These are phyloP conservation scores for Proterorhinus semilunaris DNA, from an alignment of 2,113 vertebrate genomes.

Conservation along the genomic window DNA sequence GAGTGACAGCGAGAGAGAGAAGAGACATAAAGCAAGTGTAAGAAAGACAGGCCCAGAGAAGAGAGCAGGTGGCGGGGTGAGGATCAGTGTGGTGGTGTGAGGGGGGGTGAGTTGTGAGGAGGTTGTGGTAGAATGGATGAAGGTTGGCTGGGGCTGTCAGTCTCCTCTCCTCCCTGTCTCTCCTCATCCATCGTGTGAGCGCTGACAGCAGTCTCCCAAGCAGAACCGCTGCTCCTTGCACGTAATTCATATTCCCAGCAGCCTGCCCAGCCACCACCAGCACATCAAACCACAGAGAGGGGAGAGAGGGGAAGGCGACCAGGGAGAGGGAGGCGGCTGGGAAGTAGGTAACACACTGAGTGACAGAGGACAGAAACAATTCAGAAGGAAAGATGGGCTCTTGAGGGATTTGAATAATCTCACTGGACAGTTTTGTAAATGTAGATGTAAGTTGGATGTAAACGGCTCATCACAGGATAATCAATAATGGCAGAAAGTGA, in stretches of 20 bases:
- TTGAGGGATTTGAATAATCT: constrained; percentile 9
- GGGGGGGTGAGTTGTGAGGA: constrained; percentile 2
- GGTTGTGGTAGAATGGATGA: constrained; percentile 55
- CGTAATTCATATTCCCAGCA: constrained; percentile 79
- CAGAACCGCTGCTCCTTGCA: constrained; percentile 73
- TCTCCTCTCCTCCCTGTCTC: constrained; percentile 72
- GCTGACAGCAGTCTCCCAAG: constrained; percentile 76
- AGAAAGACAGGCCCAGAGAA: constrained; percentile 8
- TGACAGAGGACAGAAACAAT: constrained; percentile 6
- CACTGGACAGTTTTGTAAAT: not conserved
- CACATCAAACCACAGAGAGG: constrained; percentile 22
- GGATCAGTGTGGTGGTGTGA: not conserved
- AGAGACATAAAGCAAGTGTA: too few species aligned
- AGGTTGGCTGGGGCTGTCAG: constrained; percentile 67
- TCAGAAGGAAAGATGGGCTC: not conserved
- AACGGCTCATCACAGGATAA: not conserved
- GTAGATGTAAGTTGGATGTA: not conserved
- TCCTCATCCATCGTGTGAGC: constrained; percentile 70
- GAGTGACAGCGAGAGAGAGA: constrained; percentile 5
- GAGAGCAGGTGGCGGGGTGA: constrained; percentile 3
- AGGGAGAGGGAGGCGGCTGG: constrained; percentile 13
- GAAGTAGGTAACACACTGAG: not conserved
- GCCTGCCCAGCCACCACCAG: constrained; percentile 51
- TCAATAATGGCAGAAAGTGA: not conserved
- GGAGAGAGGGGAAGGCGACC: constrained; percentile 25